phyloP scores from a whole-genome alignment of 2,888 invertebrate genomes.

The Apamea anceps region DNA sequence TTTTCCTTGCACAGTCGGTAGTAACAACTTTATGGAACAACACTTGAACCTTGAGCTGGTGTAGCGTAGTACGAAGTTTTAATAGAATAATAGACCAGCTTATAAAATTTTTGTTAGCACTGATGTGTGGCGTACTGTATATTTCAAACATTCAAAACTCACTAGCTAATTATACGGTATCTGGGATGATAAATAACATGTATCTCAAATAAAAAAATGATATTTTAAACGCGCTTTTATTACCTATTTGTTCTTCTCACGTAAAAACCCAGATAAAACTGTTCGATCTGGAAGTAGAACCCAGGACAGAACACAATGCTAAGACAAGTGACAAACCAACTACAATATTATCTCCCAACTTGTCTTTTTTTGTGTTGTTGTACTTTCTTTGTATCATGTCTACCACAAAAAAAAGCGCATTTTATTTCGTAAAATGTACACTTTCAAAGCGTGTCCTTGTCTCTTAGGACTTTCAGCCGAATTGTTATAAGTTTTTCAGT shows the following conservation, averaged over 20 bases:
- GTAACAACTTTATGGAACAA: neutral
- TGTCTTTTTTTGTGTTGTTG: too few relatives aligned
- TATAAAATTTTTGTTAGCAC: neutral
- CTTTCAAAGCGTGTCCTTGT: neutral
- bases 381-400: too few relatives aligned
- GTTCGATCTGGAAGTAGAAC: neutral
- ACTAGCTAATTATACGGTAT: neutral
- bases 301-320: neutral
- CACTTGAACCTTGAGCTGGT: neutral
- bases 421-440: neutral
- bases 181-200: neutral
- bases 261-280: neutral
- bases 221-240: neutral
- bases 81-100: neutral
- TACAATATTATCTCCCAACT: neutral
- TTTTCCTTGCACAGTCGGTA: neutral
- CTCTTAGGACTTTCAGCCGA: neutral
- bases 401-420: neutral
- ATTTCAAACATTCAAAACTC: neutral
- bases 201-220: neutral
- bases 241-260: neutral
- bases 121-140: neutral
- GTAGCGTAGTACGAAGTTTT: neutral
- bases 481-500: neutral
- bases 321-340: neutral